Evolutionary conservation across 1,140 invertebrate species (phyloP).

Genomic region (Limonius californicus): DNA sequence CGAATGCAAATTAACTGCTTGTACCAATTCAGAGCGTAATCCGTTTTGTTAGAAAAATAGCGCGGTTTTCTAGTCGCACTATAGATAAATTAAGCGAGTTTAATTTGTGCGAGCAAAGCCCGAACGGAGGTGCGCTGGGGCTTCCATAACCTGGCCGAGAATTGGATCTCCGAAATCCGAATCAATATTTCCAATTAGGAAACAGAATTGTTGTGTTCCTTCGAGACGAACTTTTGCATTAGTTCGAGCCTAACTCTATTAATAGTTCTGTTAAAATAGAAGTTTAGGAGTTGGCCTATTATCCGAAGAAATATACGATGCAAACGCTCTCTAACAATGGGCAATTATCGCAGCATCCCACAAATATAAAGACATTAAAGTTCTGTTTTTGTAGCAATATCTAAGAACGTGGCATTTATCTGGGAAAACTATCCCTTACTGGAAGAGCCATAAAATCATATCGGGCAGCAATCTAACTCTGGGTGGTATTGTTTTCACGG

Average conservation of each 20-base stretch:
- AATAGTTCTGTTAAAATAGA: neutral
- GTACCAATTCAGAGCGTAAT: no score
- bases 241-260: neutral
- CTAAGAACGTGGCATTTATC: neutral
- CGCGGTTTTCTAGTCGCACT: no score
- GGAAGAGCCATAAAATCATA: neutral
- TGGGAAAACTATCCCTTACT: neutral
- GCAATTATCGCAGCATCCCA: neutral
- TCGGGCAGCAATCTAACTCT: neutral
- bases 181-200: neutral
- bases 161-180: neutral
- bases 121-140: no score
- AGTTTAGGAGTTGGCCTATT: neutral
- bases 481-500: neutral
- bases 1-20: no score
- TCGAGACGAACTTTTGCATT: neutral
- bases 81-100: no score
- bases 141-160: no score
- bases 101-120: no score
- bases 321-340: neutral
- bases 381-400: neutral
- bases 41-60: no score
- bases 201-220: neutral
- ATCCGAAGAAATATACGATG: neutral
- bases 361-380: neutral